phyloP scores from a whole-genome alignment of 2,113 vertebrate species.

The Hemibates koningsi region DNA sequence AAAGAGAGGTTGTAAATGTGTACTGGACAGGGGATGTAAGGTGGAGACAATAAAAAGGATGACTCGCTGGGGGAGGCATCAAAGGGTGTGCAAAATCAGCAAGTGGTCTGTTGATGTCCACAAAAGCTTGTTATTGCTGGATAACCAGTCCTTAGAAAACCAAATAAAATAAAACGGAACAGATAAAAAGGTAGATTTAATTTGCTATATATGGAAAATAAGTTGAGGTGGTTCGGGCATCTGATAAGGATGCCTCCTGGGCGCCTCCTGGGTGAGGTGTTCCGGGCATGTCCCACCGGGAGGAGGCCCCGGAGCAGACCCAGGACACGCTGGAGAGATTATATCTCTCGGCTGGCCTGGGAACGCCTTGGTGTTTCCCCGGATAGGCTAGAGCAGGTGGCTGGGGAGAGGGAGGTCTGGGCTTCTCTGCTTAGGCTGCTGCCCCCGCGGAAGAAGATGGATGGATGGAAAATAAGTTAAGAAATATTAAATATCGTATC shows the following conservation, averaged over 20 bases:
- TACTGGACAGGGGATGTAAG: not conserved
- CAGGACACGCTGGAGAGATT: not conserved
- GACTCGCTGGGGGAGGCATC: not conserved
- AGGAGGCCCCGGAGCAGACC: not conserved
- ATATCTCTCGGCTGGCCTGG: not conserved
- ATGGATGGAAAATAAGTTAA: not conserved
- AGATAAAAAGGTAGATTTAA: not conserved
- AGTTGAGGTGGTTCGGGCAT: not conserved
- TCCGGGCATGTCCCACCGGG: not conserved
- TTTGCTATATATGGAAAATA: not conserved
- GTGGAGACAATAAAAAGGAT: not conserved
- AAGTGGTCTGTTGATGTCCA: not conserved
- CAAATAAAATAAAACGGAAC: not conserved
- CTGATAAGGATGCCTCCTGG: not conserved
- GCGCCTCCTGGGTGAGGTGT: not conserved
- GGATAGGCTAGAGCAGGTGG: not conserved
- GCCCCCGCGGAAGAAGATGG: not conserved
- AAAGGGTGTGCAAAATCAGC: not conserved
- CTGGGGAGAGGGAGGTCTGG: not conserved
- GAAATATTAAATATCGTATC: not conserved
- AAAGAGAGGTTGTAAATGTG: not conserved
- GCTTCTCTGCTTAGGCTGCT: not conserved
- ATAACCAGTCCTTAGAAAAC: not conserved
- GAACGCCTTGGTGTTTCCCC: accelerated
- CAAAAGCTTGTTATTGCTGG: not conserved